These are phyloP conservation scores for Porphyrio hochstetteri DNA, from an alignment of 2,113 vertebrate species.

Conservation along the genomic window DNA sequence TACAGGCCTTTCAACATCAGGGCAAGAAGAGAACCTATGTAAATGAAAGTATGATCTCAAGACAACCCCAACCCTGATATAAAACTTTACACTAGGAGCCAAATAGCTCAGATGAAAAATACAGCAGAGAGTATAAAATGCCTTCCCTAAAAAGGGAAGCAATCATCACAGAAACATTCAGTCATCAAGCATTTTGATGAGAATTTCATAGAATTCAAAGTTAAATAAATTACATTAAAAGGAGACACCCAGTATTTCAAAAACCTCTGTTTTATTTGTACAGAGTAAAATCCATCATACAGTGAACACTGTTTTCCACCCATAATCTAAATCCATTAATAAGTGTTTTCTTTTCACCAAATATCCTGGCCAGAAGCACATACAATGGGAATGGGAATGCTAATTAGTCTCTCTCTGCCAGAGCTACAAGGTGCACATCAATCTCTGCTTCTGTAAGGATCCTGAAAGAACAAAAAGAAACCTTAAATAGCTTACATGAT, in stretches of 20 bases:
- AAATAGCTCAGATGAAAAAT: background rate
- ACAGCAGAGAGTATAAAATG: background rate
- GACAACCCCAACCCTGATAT: background rate
- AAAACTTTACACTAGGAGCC: background rate
- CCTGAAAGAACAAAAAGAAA: constrained; percentile 75
- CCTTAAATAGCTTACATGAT: constrained; percentile 3
- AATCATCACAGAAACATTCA: background rate
- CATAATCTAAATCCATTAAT: constrained; percentile 62
- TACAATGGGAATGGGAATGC: constrained; percentile 37
- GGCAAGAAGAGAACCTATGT: background rate
- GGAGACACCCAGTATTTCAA: constrained; percentile 67
- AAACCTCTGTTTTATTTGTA: constrained; percentile 82
- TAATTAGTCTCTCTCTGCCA: constrained; percentile 92
- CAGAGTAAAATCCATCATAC: constrained; percentile 75
- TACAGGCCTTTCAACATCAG: background rate
- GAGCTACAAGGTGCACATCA: constrained; percentile 89
- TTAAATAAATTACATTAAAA: background rate
- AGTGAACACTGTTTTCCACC: constrained; percentile 55
- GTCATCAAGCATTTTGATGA: background rate
- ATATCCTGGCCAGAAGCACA: constrained; percentile 53
- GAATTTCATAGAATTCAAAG: background rate
- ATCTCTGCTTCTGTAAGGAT: constrained; percentile 93
- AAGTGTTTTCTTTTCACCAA: constrained; percentile 62
- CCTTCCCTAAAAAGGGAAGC: background rate
- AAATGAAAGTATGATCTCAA: background rate